Evolutionary conservation across 2,113 vertebrate species (phyloP), one percentile per base, ranked within the genome.

Genomic region (Martes martes): DNA sequence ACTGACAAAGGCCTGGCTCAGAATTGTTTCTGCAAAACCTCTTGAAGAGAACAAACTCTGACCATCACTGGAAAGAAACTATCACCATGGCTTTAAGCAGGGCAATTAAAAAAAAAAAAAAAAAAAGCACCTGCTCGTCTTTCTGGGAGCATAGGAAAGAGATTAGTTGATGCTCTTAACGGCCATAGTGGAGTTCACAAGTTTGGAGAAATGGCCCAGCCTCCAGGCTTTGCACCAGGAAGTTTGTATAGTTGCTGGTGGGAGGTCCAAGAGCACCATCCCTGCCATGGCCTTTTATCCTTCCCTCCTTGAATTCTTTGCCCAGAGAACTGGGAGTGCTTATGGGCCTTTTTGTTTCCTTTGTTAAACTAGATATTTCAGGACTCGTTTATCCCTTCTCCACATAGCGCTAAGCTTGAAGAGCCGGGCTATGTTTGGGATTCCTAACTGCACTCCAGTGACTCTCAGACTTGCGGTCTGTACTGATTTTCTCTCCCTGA

Each of bases 401-500:
- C 39, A 0, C 7, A 39, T 23, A 31, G 31, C 67, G 24, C 0
- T 23, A 1, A 26, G 23, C 50, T 23, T 83, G 26, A 45, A 24
- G 11, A 88, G 24, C 13, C 1, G 0, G 39, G 57, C 10, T 87
- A 6, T 21, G 33, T 59, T 67, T 23, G 45, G 19, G 45, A 63
- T 57, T 47, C 57, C 18, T 50, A 33, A 55, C 19, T 15, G 28
- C n/a, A 19, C n/a, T 69, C 9, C 19, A 16, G 14, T 31, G 74
- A 69, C 69, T 96, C 63, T 96, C 63, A 28, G 33, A 93, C 18
- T 84, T 92, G 33, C 31, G 4, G 42, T 36, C 28, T 76, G 31
- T 57, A 19, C 21, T 69, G 59, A 63, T 39, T 67, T 39, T 90
- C 19, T 24, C 9, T 83, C 33, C 33, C 24, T 13, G 6, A 63